Evolutionary conservation across 2,113 vertebrate species (phyloP).

Genomic region (Talpa occidentalis): DNA sequence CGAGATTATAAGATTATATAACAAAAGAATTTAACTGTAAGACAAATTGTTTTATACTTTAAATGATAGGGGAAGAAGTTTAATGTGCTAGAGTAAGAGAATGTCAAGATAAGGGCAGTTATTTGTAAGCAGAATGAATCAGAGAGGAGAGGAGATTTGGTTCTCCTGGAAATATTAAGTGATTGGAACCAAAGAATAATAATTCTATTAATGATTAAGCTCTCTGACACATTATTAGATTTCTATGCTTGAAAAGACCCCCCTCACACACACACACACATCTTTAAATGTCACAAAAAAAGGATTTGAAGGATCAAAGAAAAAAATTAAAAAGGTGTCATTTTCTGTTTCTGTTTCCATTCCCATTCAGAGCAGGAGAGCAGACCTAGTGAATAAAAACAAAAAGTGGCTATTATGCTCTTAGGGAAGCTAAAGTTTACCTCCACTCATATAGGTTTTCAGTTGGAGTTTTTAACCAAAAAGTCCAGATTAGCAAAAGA

Average conservation of each 20-base stretch:
- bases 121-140: neutral
- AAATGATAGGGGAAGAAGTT: neutral
- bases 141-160: neutral
- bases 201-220: neutral
- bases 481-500: neutral
- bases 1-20: neutral
- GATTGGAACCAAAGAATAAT: neutral
- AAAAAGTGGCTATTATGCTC: neutral
- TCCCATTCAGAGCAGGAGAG: neutral
- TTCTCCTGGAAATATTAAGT: neutral
- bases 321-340: neutral
- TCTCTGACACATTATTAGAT: neutral
- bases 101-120: neutral
- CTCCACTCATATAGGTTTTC: neutral
- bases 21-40: neutral
- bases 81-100: neutral
- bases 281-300: neutral
- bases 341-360: neutral
- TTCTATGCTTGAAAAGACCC: neutral
- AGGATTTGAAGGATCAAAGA: neutral
- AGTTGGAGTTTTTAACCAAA: neutral
- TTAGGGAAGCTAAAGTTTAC: neutral
- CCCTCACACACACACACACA: neutral
- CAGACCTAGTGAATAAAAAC: neutral
- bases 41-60: neutral